Percentiles rank a stretch among this genome's conserved stretches.
Evolutionary conservation across 2,113 vertebrate genomes (phyloP).

Genomic region (Calonectris borealis): DNA sequence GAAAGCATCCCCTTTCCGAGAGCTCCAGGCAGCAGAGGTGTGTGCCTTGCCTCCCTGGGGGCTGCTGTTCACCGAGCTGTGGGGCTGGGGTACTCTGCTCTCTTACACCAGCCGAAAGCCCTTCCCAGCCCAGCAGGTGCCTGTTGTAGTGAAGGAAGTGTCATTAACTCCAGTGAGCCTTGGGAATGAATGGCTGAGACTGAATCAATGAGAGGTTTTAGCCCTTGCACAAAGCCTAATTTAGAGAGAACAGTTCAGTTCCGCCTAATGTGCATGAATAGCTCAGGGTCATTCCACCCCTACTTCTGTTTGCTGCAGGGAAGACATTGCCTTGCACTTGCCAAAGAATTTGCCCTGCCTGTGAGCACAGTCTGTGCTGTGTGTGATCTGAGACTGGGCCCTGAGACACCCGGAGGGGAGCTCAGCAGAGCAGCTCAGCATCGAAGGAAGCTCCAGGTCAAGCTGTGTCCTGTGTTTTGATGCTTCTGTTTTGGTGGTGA

Average conservation of each 20-base stretch:
- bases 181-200: not conserved
- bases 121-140: not conserved
- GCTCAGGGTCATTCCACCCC: not conserved
- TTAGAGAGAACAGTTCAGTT: not conserved
- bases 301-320: not conserved
- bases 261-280: not conserved
- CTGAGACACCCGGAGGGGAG: not conserved
- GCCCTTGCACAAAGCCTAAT: not conserved
- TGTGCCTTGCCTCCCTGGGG: not conserved
- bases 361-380: not conserved
- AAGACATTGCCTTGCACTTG: not conserved
- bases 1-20: not conserved
- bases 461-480: not conserved
- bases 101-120: not conserved
- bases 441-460: not conserved
- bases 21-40: not conserved
- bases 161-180: not conserved
- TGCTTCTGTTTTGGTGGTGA: not conserved
- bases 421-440: not conserved
- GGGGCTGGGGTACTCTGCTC: not conserved
- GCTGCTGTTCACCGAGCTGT: not conserved
- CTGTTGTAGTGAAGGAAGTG: not conserved
- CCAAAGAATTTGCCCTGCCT: not conserved
- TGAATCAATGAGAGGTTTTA: not conserved
- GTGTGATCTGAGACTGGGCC: not conserved